A percentile compares a stretch with the other conserved stretches of the same genome.
These are phyloP conservation scores for Bucco capensis DNA, from an alignment of 2,113 vertebrate genomes.

Conservation along the genomic window DNA sequence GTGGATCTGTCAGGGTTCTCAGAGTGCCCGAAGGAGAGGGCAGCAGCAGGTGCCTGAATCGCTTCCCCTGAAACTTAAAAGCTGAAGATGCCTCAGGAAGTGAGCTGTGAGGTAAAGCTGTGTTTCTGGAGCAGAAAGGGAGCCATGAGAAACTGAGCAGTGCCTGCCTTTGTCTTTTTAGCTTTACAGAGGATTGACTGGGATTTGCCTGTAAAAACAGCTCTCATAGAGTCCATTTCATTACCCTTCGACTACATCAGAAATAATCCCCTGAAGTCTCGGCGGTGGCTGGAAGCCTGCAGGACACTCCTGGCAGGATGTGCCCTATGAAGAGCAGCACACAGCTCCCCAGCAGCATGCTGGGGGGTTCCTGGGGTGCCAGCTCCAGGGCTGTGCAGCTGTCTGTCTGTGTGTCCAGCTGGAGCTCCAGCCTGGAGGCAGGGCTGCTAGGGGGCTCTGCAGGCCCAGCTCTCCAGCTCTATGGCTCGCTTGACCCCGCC, in stretches of 20 bases:
- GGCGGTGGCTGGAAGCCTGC: accelerated
- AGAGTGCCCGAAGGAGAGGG: accelerated
- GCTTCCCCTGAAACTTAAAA: background rate
- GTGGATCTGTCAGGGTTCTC: background rate
- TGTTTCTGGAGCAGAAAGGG: background rate
- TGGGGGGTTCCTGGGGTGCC: too few relatives aligned
- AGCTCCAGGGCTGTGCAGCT: background rate
- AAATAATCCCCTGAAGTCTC: accelerated
- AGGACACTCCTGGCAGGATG: accelerated
- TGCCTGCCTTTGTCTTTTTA: background rate
- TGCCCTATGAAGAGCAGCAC: accelerated
- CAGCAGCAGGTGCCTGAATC: background rate
- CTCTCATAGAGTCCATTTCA: background rate
- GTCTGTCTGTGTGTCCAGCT: background rate
- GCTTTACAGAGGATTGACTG: accelerated
- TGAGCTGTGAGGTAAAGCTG: background rate
- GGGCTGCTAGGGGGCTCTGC: slow-evolving; percentile 46
- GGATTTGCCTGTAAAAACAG: background rate
- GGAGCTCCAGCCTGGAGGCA: background rate
- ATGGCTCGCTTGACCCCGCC: slow-evolving; percentile 48
- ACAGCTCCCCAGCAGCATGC: accelerated
- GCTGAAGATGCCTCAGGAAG: accelerated
- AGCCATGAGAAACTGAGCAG: background rate
- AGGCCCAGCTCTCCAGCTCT: slow-evolving; percentile 21
- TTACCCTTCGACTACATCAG: background rate